Evolutionary conservation across 2,797 vertebrate genomes (phyloP).

Genomic region (Halcyon badia): DNA sequence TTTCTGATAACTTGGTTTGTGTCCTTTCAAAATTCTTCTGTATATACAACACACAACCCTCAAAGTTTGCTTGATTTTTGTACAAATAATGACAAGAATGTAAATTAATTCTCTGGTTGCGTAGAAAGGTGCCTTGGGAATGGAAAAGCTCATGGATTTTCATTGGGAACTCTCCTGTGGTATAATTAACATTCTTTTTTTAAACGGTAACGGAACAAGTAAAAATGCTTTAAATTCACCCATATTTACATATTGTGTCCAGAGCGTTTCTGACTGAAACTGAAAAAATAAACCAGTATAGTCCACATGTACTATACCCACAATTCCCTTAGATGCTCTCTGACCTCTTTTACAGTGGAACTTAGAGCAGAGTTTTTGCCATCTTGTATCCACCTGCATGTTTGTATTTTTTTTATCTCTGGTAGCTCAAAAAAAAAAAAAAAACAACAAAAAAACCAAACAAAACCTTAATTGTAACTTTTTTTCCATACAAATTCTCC

Average conservation of each 20-base stretch:
- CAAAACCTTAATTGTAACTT: no score
- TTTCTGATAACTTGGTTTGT: background rate
- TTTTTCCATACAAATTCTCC: background rate
- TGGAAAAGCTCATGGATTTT: constrained; percentile 25
- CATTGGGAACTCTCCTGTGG: constrained; percentile 30
- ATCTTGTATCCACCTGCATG: background rate
- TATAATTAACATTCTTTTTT: constrained; percentile 54
- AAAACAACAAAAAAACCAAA: no score
- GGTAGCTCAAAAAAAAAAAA: background rate
- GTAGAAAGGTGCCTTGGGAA: background rate
- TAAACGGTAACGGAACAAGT: background rate
- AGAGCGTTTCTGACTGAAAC: background rate
- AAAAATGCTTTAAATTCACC: constrained; percentile 31
- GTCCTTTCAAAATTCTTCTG: background rate
- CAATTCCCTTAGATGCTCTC: background rate
- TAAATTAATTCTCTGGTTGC: constrained; percentile 30
- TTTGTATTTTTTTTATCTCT: background rate
- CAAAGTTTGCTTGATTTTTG: background rate
- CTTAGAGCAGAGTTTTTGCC: background rate
- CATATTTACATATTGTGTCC: constrained; percentile 20
- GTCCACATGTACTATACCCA: background rate
- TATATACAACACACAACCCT: background rate
- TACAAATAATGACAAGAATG: constrained; percentile 14
- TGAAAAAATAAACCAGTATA: background rate
- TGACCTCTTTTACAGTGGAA: constrained; percentile 7